A percentile compares a stretch with the other conserved stretches of the same genome.
Evolutionary conservation across 2,797 vertebrate species (phyloP).

Genomic region (Artibeus lituratus): DNA sequence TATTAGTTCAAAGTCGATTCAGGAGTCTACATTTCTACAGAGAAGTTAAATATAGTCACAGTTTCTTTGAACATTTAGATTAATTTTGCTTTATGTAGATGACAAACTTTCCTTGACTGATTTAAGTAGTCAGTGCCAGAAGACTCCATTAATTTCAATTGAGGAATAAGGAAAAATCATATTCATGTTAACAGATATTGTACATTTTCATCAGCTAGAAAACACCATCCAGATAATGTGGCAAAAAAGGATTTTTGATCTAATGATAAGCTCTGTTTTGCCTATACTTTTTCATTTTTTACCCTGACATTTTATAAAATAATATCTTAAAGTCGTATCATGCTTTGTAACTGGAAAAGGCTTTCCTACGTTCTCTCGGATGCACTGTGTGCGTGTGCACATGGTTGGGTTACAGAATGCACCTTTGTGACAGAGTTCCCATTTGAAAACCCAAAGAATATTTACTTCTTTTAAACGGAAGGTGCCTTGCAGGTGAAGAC

Average conservation of each 20-base stretch:
- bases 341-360: background rate
- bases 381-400: background rate
- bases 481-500: background rate
- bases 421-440: background rate
- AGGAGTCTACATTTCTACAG: background rate
- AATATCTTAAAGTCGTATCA: background rate
- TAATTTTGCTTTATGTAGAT: background rate
- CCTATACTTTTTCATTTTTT: background rate
- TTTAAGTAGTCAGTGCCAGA: background rate
- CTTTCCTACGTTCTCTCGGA: background rate
- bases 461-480: background rate
- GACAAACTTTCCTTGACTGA: background rate
- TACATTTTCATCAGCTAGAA: background rate
- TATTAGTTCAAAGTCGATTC: slow-evolving; percentile 28
- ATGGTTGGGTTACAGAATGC: background rate
- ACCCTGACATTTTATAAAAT: background rate
- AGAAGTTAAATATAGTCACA: background rate
- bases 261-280: slow-evolving; percentile 11
- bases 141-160: background rate
- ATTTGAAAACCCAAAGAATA: background rate
- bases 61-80: background rate
- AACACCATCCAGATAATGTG: background rate
- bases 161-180: background rate
- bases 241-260: background rate
- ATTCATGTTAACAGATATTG: background rate